phyloP scores from a whole-genome alignment of 2,888 invertebrate genomes.

The Apotomis capreana region DNA sequence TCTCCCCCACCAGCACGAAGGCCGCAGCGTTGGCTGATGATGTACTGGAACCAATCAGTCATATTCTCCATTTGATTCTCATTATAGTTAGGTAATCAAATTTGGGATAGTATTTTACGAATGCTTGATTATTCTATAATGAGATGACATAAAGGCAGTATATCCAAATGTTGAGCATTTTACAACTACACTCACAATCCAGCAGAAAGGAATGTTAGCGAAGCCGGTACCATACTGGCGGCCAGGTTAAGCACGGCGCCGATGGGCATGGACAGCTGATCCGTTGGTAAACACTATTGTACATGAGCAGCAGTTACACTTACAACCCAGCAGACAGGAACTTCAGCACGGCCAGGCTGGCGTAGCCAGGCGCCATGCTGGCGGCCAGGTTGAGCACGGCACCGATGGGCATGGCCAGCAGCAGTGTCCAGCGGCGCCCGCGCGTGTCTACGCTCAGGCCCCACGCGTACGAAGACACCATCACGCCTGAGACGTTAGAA shows the following conservation, averaged over 20 bases:
- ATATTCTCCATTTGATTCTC: too few species aligned
- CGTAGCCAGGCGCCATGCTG: constrained; percentile 64
- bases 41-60: constrained; percentile 55
- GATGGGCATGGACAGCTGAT: constrained; percentile 55
- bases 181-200: constrained; percentile 61
- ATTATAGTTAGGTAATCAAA: too few species aligned
- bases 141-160: too few species aligned
- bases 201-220: constrained; percentile 60
- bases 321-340: constrained; percentile 70
- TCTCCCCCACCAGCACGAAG: constrained; percentile 70
- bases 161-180: too few species aligned
- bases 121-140: too few species aligned
- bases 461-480: constrained; percentile 72
- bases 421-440: constrained; percentile 64
- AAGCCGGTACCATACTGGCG: constrained; percentile 67
- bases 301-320: constrained; percentile 52
- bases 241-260: constrained; percentile 60
- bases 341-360: constrained; percentile 60
- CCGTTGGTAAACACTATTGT: constrained; percentile 64
- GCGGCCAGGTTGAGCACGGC: constrained; percentile 59
- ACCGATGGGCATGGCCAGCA: constrained; percentile 69
- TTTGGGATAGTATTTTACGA: too few species aligned
- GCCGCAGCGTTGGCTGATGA: constrained; percentile 73
- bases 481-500: constrained; percentile 52
- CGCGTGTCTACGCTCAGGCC: constrained; percentile 69